Base-by-base conservation (phyloP, 2,888 invertebrate genomes). In the Ophonus ardosiacus region DNA sequence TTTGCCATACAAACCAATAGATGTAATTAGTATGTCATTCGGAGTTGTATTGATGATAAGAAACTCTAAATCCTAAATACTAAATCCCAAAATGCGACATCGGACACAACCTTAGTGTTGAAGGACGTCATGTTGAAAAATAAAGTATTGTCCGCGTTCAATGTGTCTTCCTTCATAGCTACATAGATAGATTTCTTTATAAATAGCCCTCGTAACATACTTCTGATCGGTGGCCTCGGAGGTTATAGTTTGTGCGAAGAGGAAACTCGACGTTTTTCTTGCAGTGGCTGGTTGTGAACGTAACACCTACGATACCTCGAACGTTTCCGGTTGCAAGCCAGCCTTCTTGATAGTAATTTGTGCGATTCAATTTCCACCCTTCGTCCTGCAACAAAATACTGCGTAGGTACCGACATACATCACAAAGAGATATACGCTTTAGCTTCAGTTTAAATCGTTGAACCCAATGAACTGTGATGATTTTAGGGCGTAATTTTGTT, bases 311-410 rank as follows among this genome's bases (percentile, higher is more conserved):
- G 88, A 98, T 96, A 61, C 98, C 98, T 88, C 97, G 94, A 86
- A 97, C 96, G 91, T 98, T 99, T 88, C 98, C 98, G 68, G 97
- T 97, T 86, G 98, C 98, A 90, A 99, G 92, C 99, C 99, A 99
- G 76, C 98, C 99, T 92, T 99, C 98, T 92, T 98, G 98, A 91
- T 98, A 98, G 92, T 98, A 98, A 93, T 98, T 97, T 89, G 96
- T 96, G 88, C 98, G 94, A 92, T 98, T 98, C 89, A 98, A 92
- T 92, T 98, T 98, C 98, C 98, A 98, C 88, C 97, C 98, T 91
- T 97, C 97, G 91, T 97, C 97, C 97, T 98, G 92, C 15, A 91
- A 91, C 85, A 87, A 86, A 85, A 74, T 74, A 74, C 71, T 17
- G 10, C 43, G 38, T 74, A 43, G 43, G 10, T 43, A 40, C 71